Percentiles rank a stretch among this genome's conserved stretches.
Evolutionary conservation across 23 tunicate species (phyloP).

Genomic region (Trididemnum miniatum): DNA sequence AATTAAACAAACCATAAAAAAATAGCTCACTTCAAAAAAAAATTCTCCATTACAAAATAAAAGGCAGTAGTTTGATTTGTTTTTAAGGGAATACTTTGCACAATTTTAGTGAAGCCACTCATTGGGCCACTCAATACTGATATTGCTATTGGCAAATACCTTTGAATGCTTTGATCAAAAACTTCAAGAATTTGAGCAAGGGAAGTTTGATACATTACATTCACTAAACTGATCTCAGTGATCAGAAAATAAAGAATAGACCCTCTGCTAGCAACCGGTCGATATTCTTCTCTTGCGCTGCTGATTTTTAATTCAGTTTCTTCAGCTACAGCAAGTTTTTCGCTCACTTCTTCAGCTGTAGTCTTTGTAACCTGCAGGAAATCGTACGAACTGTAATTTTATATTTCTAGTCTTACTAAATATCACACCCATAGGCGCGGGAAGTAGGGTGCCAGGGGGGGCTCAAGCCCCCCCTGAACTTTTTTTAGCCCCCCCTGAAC

Average conservation of each 20-base stretch:
- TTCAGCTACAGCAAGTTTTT: constrained; percentile 83
- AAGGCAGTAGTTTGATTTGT: no score
- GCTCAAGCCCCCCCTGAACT: no score
- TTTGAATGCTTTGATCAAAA: constrained; percentile 78
- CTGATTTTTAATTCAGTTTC: constrained; percentile 93
- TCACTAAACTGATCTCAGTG: constrained; percentile 94
- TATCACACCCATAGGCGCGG: no score
- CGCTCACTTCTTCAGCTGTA: constrained; percentile 96
- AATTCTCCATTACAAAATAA: no score
- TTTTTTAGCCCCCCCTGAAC: no score
- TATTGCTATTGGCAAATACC: constrained; percentile 19
- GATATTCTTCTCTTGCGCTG: constrained; percentile 94
- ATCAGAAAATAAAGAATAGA: constrained; percentile 95
- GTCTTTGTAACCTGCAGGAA: constrained; percentile 65
- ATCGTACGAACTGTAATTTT: no score
- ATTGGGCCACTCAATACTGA: background rate
- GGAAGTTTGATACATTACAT: constrained; percentile 97
- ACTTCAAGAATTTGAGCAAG: constrained; percentile 90
- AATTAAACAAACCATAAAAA: no score
- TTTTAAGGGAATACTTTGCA: no score
- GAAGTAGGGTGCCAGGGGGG: no score
- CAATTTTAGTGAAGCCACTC: no score
- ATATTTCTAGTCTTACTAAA: no score
- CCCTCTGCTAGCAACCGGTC: constrained; percentile 92
- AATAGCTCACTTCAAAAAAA: no score